These are phyloP conservation scores for Nomia melanderi DNA, from an alignment of 1,140 invertebrate species.

Conservation along the genomic window DNA sequence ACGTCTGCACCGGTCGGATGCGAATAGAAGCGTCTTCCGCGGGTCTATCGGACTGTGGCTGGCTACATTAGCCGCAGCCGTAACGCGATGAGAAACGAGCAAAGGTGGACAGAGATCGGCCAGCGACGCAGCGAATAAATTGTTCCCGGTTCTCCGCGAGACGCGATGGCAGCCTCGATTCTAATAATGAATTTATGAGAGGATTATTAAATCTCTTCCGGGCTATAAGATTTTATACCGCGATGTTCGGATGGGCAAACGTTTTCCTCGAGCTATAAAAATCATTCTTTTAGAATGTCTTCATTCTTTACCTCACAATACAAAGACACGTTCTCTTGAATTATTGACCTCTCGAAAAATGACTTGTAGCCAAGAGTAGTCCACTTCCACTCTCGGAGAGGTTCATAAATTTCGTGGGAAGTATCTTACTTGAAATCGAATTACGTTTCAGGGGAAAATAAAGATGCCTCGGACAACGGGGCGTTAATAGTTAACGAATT, in stretches of 20 bases:
- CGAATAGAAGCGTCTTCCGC: neutral
- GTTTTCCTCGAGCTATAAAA: no score
- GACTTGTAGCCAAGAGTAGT: neutral
- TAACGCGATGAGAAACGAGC: neutral
- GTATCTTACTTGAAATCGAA: neutral
- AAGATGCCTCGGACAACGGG: neutral
- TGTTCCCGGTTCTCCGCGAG: neutral
- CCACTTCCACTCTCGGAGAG: neutral
- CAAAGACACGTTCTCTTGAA: neutral
- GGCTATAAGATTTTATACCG: no score
- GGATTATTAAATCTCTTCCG: no score
- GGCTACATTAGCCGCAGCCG: neutral
- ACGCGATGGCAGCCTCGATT: no score
- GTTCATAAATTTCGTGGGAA: slow-evolving; percentile 5
- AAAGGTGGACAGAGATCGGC: neutral
- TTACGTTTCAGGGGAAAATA: neutral
- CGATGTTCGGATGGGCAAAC: no score
- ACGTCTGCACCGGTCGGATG: neutral
- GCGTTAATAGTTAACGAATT: slow-evolving; percentile 8
- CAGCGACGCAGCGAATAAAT: neutral
- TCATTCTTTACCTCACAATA: no score
- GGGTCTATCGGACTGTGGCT: slow-evolving; percentile 4
- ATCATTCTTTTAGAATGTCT: no score
- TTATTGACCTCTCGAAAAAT: neutral
- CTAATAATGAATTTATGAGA: no score